These are phyloP conservation scores for Chiloscyllium plagiosum DNA, from an alignment of 2,113 vertebrate species.

Conservation along the genomic window DNA sequence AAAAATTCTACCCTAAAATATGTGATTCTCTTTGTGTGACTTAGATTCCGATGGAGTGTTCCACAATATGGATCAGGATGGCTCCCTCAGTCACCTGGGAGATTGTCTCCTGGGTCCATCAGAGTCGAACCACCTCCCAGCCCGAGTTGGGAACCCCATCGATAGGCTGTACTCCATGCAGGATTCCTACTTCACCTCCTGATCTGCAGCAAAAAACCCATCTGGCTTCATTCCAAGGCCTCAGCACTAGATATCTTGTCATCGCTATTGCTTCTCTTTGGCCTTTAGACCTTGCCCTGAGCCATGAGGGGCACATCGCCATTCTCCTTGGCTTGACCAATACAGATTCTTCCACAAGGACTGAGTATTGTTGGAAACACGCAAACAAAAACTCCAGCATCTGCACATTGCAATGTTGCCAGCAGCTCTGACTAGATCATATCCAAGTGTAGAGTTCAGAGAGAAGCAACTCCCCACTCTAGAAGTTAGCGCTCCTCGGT, in stretches of 20 bases:
- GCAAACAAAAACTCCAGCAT: neutral
- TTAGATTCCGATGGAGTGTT: slow-evolving; percentile 76
- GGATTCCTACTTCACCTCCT: slow-evolving; percentile 86
- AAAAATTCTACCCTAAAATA: neutral
- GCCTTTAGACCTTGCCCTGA: neutral
- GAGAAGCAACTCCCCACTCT: neutral
- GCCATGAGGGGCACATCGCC: neutral
- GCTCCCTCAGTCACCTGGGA: slow-evolving; percentile 71
- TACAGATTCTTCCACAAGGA: neutral
- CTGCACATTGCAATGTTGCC: neutral
- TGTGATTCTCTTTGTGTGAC: slow-evolving; percentile 27
- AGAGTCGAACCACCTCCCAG: slow-evolving; percentile 63
- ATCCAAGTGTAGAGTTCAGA: neutral
- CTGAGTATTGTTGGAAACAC: neutral
- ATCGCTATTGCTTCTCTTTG: neutral
- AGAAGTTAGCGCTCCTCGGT: neutral
- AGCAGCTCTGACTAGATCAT: neutral
- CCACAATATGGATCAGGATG: slow-evolving; percentile 78
- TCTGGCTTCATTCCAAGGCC: neutral
- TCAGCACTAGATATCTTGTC: neutral
- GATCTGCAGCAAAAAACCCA: slow-evolving; percentile 50
- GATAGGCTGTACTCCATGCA: slow-evolving; percentile 88
- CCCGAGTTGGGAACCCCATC: slow-evolving; percentile 77
- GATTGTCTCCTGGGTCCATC: slow-evolving; percentile 71
- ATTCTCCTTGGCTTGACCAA: neutral